Conservation (phyloP, 1,140 invertebrate genomes). For the Phthorimaea operculella region DNA sequence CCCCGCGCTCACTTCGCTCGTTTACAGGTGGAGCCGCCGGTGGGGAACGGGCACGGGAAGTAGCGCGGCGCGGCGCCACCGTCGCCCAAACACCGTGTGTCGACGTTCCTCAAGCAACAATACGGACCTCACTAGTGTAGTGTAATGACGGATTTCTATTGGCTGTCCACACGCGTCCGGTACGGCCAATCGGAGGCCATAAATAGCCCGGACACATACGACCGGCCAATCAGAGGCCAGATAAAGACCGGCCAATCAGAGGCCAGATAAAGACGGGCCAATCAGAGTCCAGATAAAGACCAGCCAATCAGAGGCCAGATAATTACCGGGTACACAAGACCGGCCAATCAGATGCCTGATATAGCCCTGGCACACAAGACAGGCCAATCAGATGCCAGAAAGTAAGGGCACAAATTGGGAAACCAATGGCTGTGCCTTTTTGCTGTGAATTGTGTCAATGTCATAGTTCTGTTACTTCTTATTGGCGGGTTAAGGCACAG, state of each 20-base stretch:
- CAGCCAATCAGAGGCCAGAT: neutral
- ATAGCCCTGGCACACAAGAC: neutral
- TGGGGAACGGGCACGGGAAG: slow-evolving; percentile 50
- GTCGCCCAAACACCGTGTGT: slow-evolving; percentile 43
- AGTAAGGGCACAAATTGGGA: neutral
- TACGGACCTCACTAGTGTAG: slow-evolving; percentile 63
- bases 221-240: neutral
- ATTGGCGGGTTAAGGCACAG: no score
- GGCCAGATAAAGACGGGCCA: neutral
- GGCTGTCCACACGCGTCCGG: slow-evolving; percentile 3
- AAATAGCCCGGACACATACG: neutral
- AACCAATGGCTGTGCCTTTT: neutral
- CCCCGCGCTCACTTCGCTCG: slow-evolving; percentile 45
- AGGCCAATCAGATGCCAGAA: neutral
- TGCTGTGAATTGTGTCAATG: no score
- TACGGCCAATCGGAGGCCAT: neutral
- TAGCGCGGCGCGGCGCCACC: slow-evolving; percentile 41
- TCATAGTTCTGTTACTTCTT: no score
- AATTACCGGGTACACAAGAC: neutral
- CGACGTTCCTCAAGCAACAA: slow-evolving; percentile 58
- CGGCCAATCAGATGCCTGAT: neutral
- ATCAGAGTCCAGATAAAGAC: neutral
- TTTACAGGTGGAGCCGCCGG: slow-evolving; percentile 54
- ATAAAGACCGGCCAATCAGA: neutral
- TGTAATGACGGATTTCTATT: slow-evolving; percentile 40